Evolutionary conservation across 1,140 invertebrate species (phyloP), one percentile per base, ranked within the genome.

Genomic region (Trichonephila clavipes): DNA sequence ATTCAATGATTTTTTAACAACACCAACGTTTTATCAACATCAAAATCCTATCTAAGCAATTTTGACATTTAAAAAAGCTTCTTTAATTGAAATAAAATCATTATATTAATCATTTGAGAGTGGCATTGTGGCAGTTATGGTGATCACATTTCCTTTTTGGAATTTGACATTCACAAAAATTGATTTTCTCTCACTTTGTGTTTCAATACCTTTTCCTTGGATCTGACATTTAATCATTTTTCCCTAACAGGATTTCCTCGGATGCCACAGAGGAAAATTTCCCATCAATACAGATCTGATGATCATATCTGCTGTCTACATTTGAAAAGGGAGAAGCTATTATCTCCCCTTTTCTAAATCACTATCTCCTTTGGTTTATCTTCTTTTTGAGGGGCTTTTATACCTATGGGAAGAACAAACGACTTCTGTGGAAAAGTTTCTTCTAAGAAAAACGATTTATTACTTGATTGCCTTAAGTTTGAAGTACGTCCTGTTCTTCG

Each of bases 371-470:
- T 24, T 69, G 21, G 28, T 77, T 77, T 77, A 77, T 77, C 72
- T 77, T 77, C 28, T 77, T 77, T 77, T 77, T 18, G 34, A 66
- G 66, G 28, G 62, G 21, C 21, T 77, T 77, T 77, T 77, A 77
- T 77, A 40, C 18, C 72, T 18, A 34, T 12, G 6, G 24, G 24
- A 69, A 69, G 66, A 69, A 24, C 66, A 77, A 77, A 77, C 28
- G 72, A 77, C 72, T 77, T 77, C 18, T 77, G 72, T 28, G 4
- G 72, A 77, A 18, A 4, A 34, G 24, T 19, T 77, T 77, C 16
- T 40, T 77, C 34, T 28, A 40, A 77, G 72, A 77, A 77, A 77
- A 77, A 77, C 72, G 28, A 77, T 77, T 77, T 77, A 77, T 77
- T 77, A 77, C 28, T 28, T 40, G 72, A 77, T 77, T 77, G 72